Conservation (phyloP, 2,113 vertebrate species). For the Panthera tigris region DNA sequence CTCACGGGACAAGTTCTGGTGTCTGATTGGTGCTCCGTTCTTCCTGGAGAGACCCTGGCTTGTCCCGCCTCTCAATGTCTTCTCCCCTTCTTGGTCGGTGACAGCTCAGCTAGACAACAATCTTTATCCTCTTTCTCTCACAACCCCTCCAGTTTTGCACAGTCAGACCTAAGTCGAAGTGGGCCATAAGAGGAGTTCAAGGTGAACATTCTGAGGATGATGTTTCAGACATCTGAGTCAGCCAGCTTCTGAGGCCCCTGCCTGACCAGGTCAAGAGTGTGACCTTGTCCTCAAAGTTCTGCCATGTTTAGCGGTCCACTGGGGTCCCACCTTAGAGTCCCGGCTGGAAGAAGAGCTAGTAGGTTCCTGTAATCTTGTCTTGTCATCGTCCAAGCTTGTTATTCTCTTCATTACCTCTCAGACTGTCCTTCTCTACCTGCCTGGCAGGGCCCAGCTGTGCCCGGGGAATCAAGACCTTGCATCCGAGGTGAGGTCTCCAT, state of each 20-base stretch:
- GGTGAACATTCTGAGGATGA: not conserved
- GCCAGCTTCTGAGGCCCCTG: not conserved
- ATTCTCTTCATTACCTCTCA: not conserved
- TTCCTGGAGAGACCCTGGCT: not conserved
- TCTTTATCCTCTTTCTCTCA: not conserved
- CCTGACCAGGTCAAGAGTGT: not conserved
- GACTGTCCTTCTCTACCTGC: not conserved
- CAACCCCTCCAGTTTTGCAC: not conserved
- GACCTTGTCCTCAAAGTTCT: not conserved
- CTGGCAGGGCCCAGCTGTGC: too few species aligned
- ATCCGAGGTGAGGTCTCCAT: not conserved
- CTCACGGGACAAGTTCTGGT: not conserved
- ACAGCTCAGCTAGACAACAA: not conserved
- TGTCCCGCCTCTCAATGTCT: not conserved
- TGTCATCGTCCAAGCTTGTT: not conserved
- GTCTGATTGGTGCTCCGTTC: not conserved
- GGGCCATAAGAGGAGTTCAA: not conserved
- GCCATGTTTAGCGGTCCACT: too few species aligned
- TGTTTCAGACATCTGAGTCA: not conserved
- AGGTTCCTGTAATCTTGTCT: not conserved
- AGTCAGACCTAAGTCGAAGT: not conserved
- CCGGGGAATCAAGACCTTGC: not conserved
- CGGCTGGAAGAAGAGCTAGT: not conserved
- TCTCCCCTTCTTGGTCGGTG: not conserved
- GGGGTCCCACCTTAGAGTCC: not conserved